These are phyloP conservation scores for Fregata magnificens DNA, from an alignment of 2,113 vertebrate species.

Conservation along the genomic window DNA sequence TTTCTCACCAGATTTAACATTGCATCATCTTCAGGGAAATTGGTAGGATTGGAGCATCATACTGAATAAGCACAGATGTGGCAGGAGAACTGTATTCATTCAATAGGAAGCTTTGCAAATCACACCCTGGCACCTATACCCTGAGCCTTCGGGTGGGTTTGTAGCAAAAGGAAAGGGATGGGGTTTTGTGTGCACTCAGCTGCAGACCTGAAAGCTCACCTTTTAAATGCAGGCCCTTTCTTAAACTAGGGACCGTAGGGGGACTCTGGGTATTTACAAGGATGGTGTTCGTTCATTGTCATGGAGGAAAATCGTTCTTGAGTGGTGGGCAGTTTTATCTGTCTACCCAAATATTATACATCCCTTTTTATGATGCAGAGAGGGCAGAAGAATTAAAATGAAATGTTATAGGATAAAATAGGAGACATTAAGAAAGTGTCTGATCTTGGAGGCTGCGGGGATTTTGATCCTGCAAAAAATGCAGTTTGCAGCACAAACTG, in stretches of 20 bases:
- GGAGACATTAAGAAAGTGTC: neutral
- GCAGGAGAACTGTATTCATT: neutral
- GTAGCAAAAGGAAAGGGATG: neutral
- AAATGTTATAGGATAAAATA: neutral
- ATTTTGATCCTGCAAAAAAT: neutral
- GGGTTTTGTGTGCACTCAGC: neutral
- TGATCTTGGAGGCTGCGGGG: neutral
- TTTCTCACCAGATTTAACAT: neutral
- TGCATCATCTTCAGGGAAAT: neutral
- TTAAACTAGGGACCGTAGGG: neutral
- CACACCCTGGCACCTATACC: neutral
- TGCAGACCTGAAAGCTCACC: neutral
- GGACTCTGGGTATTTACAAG: neutral
- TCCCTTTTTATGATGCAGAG: neutral
- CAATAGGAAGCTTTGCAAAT: neutral
- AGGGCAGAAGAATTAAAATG: neutral
- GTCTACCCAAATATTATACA: neutral
- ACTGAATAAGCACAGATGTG: fast-evolving
- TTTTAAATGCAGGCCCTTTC: neutral
- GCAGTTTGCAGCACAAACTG: neutral
- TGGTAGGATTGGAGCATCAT: neutral
- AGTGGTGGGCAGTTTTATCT: neutral
- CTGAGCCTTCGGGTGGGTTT: neutral
- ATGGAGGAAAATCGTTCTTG: fast-evolving
- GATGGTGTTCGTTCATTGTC: neutral